Evolutionary conservation across 2,797 vertebrate species (phyloP), one percentile per base, ranked within the genome.

Genomic region (Hyperoplus immaculatus): DNA sequence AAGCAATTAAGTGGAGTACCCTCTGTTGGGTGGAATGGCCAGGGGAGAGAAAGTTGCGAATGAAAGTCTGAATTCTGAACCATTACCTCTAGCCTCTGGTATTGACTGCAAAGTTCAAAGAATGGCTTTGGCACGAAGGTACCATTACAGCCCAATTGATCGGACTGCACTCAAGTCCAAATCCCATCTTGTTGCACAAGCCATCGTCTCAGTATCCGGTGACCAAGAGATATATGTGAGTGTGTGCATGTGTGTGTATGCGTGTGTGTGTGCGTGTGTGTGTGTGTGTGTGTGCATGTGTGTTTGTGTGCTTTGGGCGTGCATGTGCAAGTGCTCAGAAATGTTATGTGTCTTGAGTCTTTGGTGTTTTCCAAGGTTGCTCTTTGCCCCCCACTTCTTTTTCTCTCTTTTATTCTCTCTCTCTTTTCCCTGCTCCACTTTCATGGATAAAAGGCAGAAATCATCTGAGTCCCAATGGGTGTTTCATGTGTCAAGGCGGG

Each of bases 61-160:
- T 68, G 78, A 82, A 85, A 75, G 86, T 87, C 81, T 86, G 83
- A 85, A 85, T 89, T 88, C 72, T 67, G 86, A 81, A 83, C 80
- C 88, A 87, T 92, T 92, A 91, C 87, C 88, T 89, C 21, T 21
- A 21, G 88, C 50, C 75, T 74, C 70, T 36, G 83, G 53, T 92
- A 93, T 94, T 74, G 89, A 92, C 91, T 92, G 82, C 75, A 78
- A 74, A 84, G 86, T 91, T 89, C 88, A 90, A 86, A 91, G 83
- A 88, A 84, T 78, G 90, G 90, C 80, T 64, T 71, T 77, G 83
- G 83, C 87, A 77, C 90, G 78, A 77, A 92, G 94, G 90, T 94
- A 92, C 93, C 92, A 90, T 94, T 95, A 94, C 93, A 91, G 83
- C 87, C 86, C 83, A 78, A 95, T 94, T 95, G 94, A 95, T 95